Conservation (phyloP, 2,888 invertebrate genomes). For the Apeira syringaria region DNA sequence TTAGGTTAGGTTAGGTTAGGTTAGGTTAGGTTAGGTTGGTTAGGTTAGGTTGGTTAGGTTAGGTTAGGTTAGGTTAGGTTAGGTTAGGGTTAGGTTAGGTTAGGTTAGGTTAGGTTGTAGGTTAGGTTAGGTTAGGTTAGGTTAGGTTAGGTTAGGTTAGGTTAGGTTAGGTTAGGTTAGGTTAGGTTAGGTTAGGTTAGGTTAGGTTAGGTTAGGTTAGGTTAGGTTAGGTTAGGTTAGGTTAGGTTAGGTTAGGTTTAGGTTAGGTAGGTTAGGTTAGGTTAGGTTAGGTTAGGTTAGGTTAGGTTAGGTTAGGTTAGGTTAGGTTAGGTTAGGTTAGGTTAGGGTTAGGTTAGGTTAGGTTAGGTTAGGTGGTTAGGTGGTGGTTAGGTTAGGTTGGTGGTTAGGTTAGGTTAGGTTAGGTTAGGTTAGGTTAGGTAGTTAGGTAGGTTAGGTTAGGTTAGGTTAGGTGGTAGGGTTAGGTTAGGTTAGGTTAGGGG, state of each 20-base stretch:
- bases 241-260: no score
- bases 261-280: no score
- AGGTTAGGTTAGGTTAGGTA: constrained; percentile 26
- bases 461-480: constrained; percentile 20
- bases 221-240: constrained; percentile 25
- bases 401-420: constrained; percentile 27
- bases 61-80: no score
- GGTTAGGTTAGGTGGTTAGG: no score
- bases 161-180: constrained; percentile 18
- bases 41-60: no score
- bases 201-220: constrained; percentile 18
- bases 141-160: constrained; percentile 25
- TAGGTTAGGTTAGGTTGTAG: constrained; percentile 24
- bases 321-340: no score
- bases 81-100: constrained; percentile 26
- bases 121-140: constrained; percentile 28
- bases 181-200: constrained; percentile 26
- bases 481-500: constrained; percentile 26
- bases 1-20: no score
- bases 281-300: constrained; percentile 24
- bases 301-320: constrained; percentile 25
- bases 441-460: no score
- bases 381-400: no score
- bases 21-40: no score
- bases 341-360: no score